phyloP scores from a whole-genome alignment of 2,797 vertebrate species.

The Echeneis naucrates region DNA sequence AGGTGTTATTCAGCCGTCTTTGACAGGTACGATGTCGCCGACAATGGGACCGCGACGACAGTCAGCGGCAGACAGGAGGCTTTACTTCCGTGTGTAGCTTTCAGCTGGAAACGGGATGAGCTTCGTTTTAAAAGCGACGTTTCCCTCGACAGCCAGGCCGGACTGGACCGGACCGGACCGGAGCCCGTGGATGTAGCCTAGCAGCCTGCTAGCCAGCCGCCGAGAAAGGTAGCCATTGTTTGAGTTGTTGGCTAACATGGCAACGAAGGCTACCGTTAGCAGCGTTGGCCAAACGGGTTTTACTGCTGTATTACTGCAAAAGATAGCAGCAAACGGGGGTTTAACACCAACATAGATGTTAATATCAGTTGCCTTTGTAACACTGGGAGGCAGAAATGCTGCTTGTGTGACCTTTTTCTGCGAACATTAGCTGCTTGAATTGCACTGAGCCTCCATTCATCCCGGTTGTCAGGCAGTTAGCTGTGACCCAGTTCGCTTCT shows the following conservation, averaged over 20 bases:
- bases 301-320: background rate
- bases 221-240: conserved; percentile 79
- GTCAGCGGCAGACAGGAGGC: background rate
- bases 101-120: conserved; percentile 33
- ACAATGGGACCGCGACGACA: conserved; percentile 41
- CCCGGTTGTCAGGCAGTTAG: conserved; percentile 56
- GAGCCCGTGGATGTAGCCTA: conserved; percentile 66
- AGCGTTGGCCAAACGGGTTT: conserved; percentile 50
- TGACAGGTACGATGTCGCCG: conserved; percentile 77
- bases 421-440: conserved; percentile 30
- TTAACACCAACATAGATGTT: background rate
- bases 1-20: conserved; percentile 63
- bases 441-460: conserved; percentile 54
- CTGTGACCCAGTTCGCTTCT: conserved; percentile 35
- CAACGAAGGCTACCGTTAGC: conserved; percentile 70
- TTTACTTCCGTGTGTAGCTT: conserved; percentile 4
- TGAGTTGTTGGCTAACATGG: conserved; percentile 80
- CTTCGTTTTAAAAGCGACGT: conserved; percentile 3
- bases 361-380: fast-evolving
- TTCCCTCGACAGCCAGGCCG: conserved; percentile 18
- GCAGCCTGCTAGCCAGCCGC: conserved; percentile 60
- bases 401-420: background rate
- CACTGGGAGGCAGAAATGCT: background rate
- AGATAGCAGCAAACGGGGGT: conserved; percentile 35
- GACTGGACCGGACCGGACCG: conserved; percentile 37